phyloP scores from a whole-genome alignment of 1,140 invertebrate genomes.

The Danaus melanippus region DNA sequence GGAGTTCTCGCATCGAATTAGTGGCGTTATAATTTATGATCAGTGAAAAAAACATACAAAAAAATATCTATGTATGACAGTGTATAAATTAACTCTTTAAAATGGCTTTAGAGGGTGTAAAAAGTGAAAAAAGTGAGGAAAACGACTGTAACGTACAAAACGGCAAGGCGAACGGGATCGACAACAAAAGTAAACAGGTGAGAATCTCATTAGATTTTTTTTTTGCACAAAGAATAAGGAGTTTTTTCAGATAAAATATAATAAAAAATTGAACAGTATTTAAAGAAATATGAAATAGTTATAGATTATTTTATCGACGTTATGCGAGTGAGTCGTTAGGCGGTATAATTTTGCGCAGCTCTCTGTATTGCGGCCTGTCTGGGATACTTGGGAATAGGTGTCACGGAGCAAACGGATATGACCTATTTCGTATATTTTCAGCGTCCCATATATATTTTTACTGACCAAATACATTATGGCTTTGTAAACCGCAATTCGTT shows the following conservation, averaged over 20 bases:
- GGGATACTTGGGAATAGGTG: slow-evolving; percentile 39
- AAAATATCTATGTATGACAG: slow-evolving; percentile 60
- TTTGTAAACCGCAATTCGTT: too few relatives aligned
- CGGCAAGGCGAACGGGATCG: slow-evolving; percentile 62
- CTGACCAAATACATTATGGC: too few relatives aligned
- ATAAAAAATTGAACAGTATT: too few relatives aligned
- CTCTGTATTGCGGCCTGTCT: slow-evolving; percentile 34
- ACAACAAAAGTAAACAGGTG: slow-evolving; percentile 71
- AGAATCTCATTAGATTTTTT: slow-evolving; percentile 17
- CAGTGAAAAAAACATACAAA: slow-evolving; percentile 36
- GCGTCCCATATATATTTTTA: slow-evolving; percentile 14
- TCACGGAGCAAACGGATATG: slow-evolving; percentile 49
- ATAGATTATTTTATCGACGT: too few relatives aligned
- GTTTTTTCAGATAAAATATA: too few relatives aligned
- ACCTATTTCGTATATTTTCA: slow-evolving; percentile 54
- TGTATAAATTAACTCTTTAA: slow-evolving; percentile 62
- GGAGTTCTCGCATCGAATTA: slow-evolving; percentile 59
- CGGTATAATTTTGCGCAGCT: slow-evolving; percentile 46
- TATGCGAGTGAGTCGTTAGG: slow-evolving; percentile 4
- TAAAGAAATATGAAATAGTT: too few relatives aligned
- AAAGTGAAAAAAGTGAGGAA: slow-evolving; percentile 71
- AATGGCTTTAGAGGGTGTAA: slow-evolving; percentile 69
- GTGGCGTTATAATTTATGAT: slow-evolving; percentile 47
- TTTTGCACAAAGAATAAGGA: neutral
- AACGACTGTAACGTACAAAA: slow-evolving; percentile 60